These are phyloP conservation scores for Anguilla pacifica DNA, from an alignment of 2,797 vertebrate genomes.

Conservation along the genomic window DNA sequence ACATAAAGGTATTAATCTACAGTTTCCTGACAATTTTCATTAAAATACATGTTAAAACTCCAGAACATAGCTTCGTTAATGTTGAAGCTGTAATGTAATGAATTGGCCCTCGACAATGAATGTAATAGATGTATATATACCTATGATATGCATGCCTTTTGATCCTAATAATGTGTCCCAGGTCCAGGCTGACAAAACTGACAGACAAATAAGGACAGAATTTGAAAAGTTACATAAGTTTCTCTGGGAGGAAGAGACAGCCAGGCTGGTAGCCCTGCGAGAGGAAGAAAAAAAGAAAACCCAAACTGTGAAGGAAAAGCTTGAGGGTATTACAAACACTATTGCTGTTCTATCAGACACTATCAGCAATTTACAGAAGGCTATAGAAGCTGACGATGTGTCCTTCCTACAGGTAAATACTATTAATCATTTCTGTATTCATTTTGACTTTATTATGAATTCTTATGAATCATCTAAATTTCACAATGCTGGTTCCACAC, in stretches of 20 bases:
- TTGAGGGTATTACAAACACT: constrained; percentile 55
- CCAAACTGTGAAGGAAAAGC: constrained; percentile 55
- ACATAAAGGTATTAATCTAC: constrained; percentile 59
- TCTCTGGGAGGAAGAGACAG: constrained; percentile 61
- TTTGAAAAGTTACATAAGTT: constrained; percentile 63
- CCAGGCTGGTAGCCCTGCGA: constrained; percentile 51
- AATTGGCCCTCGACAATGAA: background rate
- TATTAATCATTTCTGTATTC: background rate
- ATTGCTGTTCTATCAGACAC: constrained; percentile 50
- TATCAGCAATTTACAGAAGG: constrained; percentile 47
- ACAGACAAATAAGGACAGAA: constrained; percentile 59
- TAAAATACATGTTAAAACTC: background rate
- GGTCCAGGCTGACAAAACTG: constrained; percentile 56
- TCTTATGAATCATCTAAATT: background rate
- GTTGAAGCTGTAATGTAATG: background rate
- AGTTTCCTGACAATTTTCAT: background rate
- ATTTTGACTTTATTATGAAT: background rate
- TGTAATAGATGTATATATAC: background rate
- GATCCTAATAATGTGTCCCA: constrained; percentile 41
- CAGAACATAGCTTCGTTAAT: background rate
- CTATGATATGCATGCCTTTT: background rate
- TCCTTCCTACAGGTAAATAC: constrained; percentile 61
- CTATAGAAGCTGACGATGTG: constrained; percentile 48
- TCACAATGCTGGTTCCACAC: background rate
- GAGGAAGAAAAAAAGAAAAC: constrained; percentile 61